These are phyloP conservation scores for Ochotona curzoniae DNA, from an alignment of 2,113 vertebrate species.

Conservation along the genomic window DNA sequence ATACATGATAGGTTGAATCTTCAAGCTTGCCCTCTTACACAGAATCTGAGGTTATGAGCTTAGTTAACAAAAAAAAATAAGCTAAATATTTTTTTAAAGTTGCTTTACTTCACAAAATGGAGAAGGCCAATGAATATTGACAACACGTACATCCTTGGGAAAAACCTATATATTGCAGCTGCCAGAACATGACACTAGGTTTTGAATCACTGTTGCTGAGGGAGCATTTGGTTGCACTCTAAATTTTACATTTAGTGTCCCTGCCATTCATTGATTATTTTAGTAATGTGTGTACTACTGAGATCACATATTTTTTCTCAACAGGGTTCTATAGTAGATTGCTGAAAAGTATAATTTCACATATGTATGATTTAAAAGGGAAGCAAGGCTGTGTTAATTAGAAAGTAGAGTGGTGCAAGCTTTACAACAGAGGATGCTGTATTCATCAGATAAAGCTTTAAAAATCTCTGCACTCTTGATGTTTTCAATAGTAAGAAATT, in stretches of 20 bases:
- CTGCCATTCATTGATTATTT: constrained; percentile 54
- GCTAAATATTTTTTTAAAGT: not conserved
- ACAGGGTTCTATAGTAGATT: constrained; percentile 43
- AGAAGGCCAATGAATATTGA: not conserved
- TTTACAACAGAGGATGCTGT: constrained; percentile 14
- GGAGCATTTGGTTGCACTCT: constrained; percentile 25
- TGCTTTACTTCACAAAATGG: constrained; percentile 14
- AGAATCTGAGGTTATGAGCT: not conserved
- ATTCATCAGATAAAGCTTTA: constrained; percentile 32
- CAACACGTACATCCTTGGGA: not conserved
- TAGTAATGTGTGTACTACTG: constrained; percentile 27
- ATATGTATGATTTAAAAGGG: not conserved
- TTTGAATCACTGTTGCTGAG: constrained; percentile 12
- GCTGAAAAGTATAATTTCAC: constrained; percentile 56
- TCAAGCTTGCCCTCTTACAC: not conserved
- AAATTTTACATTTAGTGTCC: constrained; percentile 40
- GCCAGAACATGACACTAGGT: not conserved
- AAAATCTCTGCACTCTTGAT: not conserved
- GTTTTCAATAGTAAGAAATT: not conserved
- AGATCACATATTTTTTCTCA: constrained; percentile 62
- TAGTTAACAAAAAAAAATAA: not conserved
- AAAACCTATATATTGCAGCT: not conserved
- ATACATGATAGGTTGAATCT: not conserved
- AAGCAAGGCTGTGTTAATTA: constrained; percentile 43
- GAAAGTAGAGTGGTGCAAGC: not conserved